Conservation (phyloP, 2,888 invertebrate species). For the Trachelus iudaicus region DNA sequence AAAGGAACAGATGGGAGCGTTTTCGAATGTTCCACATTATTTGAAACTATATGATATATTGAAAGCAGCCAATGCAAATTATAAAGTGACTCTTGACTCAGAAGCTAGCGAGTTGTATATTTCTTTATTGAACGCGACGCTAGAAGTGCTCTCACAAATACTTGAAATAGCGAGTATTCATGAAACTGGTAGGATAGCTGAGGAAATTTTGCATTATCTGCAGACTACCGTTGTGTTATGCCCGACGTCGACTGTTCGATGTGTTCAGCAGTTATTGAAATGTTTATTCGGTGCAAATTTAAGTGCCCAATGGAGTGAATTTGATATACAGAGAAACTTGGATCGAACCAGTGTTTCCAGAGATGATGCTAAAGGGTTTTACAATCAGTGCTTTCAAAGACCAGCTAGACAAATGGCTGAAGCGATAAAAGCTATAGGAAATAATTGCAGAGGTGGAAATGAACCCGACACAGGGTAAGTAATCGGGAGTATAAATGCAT, state of each 20-base stretch:
- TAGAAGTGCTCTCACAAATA: slow-evolving; percentile 75
- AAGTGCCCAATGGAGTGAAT: slow-evolving; percentile 64
- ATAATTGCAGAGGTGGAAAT: slow-evolving; percentile 55
- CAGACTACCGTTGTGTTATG: slow-evolving; percentile 78
- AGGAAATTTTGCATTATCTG: slow-evolving; percentile 83
- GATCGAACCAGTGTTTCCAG: slow-evolving; percentile 18
- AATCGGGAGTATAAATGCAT: neutral
- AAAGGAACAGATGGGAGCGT: slow-evolving; percentile 71
- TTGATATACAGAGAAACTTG: slow-evolving; percentile 36
- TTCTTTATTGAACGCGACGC: slow-evolving; percentile 72
- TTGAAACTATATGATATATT: slow-evolving; percentile 86
- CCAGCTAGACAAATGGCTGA: slow-evolving; percentile 54
- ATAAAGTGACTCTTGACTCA: slow-evolving; percentile 86
- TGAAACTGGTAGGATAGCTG: slow-evolving; percentile 80
- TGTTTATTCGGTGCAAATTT: slow-evolving; percentile 83
- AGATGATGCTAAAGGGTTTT: slow-evolving; percentile 43
- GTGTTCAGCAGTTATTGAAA: slow-evolving; percentile 82
- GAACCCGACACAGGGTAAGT: slow-evolving; percentile 51
- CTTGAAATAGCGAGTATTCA: slow-evolving; percentile 76
- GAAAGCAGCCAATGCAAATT: slow-evolving; percentile 85
- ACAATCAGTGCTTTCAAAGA: slow-evolving; percentile 56
- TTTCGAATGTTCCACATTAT: slow-evolving; percentile 81
- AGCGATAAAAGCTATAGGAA: slow-evolving; percentile 53
- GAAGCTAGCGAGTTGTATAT: slow-evolving; percentile 81
- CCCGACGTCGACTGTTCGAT: slow-evolving; percentile 76